A percentile compares a stretch with the other conserved stretches of the same genome.
These are phyloP conservation scores for Leptestheria dahalacensis DNA, from an alignment of 1,140 invertebrate species.

Conservation along the genomic window DNA sequence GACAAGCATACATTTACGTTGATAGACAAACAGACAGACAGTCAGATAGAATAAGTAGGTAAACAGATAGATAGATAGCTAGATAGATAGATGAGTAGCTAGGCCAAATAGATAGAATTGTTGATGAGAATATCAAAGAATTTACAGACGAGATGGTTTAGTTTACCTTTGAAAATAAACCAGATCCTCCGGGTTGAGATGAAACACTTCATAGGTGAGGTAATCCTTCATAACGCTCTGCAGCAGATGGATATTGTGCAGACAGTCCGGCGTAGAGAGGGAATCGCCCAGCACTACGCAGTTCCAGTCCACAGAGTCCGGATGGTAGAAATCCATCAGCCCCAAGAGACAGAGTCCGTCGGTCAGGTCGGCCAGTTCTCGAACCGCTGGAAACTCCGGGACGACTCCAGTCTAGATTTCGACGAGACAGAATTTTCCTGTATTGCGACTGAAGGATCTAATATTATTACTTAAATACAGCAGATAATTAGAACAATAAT, in stretches of 20 bases:
- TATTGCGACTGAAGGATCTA: no score
- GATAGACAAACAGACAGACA: no score
- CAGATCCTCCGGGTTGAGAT: slow-evolving; percentile 89
- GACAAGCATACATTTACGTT: no score
- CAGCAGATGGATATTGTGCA: slow-evolving; percentile 83
- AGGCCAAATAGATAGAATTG: no score
- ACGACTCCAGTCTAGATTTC: slow-evolving; percentile 7
- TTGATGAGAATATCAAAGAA: neutral
- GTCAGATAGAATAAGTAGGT: no score
- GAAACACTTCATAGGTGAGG: slow-evolving; percentile 79
- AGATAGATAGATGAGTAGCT: no score
- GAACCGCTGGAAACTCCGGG: slow-evolving; percentile 32
- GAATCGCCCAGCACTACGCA: slow-evolving; percentile 48
- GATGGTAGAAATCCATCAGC: slow-evolving; percentile 86
- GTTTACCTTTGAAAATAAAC: slow-evolving; percentile 80
- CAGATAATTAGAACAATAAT: no score
- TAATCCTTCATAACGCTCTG: slow-evolving; percentile 65
- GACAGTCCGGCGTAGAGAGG: slow-evolving; percentile 62
- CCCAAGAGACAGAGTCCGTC: slow-evolving; percentile 82
- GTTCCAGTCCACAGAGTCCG: slow-evolving; percentile 61
- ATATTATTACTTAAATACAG: no score
- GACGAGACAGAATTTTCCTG: no score
- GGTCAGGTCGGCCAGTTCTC: slow-evolving; percentile 60
- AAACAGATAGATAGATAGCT: no score
- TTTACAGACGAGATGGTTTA: no score